Evolutionary conservation across 2,113 vertebrate species (phyloP).

Genomic region (Rhabdornis inornatus): DNA sequence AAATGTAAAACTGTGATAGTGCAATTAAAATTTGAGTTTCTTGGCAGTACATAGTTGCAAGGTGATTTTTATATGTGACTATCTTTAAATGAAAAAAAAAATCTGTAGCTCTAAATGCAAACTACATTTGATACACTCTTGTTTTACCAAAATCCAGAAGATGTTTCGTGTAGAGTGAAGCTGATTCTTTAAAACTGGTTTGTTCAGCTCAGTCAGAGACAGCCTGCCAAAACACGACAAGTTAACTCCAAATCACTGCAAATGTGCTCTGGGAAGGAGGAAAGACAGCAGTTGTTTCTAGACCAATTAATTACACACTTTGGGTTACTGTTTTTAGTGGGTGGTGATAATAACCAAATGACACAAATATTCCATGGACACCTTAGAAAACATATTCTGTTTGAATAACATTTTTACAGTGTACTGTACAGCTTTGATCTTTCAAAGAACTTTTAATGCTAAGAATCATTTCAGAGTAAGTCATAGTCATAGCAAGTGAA

Average conservation of each 20-base stretch:
- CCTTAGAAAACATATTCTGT: background rate
- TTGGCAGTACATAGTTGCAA: background rate
- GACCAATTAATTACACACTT: background rate
- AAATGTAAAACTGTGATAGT: constrained; percentile 7
- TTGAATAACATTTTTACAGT: background rate
- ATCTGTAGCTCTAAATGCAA: background rate
- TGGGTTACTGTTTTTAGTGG: background rate
- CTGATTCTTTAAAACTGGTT: background rate
- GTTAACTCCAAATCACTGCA: background rate
- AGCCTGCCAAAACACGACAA: background rate
- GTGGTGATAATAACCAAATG: background rate
- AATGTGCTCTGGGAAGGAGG: background rate
- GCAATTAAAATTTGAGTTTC: background rate
- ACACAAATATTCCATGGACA: background rate
- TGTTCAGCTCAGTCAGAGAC: background rate
- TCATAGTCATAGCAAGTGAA: background rate
- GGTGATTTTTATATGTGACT: constrained; percentile 26
- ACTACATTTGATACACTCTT: background rate
- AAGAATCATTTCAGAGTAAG: background rate
- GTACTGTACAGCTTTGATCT: background rate
- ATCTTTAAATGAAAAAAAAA: background rate
- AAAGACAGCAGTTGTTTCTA: background rate
- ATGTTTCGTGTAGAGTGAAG: background rate
- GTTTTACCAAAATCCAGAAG: background rate
- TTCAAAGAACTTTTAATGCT: background rate